Base-by-base conservation (phyloP, 2,888 invertebrate genomes). In the Andrena dorsata region DNA sequence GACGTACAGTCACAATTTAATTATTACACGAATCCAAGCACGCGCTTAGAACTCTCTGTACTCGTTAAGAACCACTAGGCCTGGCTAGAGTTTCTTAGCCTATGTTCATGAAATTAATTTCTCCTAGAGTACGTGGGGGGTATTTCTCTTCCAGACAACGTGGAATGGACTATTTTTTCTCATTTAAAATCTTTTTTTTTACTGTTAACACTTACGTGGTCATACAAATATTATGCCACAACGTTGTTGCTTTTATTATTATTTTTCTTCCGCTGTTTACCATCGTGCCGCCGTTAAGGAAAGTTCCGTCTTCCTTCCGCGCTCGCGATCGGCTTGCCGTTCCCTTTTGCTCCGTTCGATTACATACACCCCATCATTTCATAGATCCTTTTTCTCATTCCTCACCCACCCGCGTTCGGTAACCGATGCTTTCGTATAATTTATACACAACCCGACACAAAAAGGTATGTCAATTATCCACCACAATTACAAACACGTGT, bases 371-470 rank as follows among this genome's bases (percentile, higher is more conserved):
- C 79, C 82, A 78, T 83, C 82, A 78, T 83, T 82, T 76, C 85
- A 78, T 80, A 68, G 51, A 76, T 80, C 72, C 71, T 85, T 79
- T 73, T 79, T 73, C 41, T 41, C 41, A 41, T 41, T 41, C 41
- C 41, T 41, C 79, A 71, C 75, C 86, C 83, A 83, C 77, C 77
- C 82, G 79, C 81, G 30, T 83, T 76, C 80, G 41, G 61, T 81
- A 81, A 81, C 69, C 75, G 79, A 82, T 82, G 76, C 73, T 81
- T 75, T 83, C 77, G 75, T 84, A 85, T 84, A 90, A 56, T 56
- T 88, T 92, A 90, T 92, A 92, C 92, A 92, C 90, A 82, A 90
- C 87, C 90, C 89, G 89, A 90, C 91, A 90, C 91, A 90, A 76
- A 90, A 88, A 91, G 88, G 88, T 89, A 88, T 80, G 88, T 85